A percentile compares a stretch with the other conserved stretches of the same genome.
Conservation (phyloP, 2,888 invertebrate species). For the Callyntrura guangdongensis region DNA sequence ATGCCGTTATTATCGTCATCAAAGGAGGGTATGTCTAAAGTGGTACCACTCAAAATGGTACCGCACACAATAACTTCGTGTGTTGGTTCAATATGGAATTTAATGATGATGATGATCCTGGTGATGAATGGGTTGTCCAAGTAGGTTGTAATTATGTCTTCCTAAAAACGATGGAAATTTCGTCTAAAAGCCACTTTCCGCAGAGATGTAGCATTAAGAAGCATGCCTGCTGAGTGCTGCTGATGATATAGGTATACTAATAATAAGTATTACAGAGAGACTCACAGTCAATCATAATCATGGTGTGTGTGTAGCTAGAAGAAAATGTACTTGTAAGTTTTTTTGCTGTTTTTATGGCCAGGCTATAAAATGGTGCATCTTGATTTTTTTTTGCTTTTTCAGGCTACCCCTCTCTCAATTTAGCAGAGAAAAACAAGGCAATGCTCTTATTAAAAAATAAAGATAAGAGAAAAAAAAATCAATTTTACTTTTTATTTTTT, state of each 20-base stretch:
- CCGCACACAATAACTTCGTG: background rate
- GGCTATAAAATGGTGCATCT: conserved; percentile 50
- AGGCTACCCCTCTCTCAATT: conserved; percentile 14
- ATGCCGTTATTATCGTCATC: background rate
- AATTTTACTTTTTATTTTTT: conserved; percentile 61
- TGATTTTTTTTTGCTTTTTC: conserved; percentile 22
- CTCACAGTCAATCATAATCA: too few relatives aligned
- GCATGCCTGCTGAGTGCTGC: too few relatives aligned
- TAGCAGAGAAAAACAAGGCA: background rate
- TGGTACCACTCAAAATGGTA: background rate
- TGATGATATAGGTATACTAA: too few relatives aligned
- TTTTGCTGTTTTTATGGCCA: conserved; percentile 27
- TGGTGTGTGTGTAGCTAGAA: too few relatives aligned
- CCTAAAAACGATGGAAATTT: conserved; percentile 26
- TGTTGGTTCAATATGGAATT: conserved; percentile 39
- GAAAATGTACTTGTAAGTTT: too few relatives aligned
- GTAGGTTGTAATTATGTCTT: conserved; percentile 17
- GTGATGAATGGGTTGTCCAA: conserved; percentile 44
- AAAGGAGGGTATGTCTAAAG: too few relatives aligned
- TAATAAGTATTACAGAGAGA: background rate
- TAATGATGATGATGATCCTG: conserved; percentile 6
- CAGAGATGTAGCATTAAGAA: background rate
- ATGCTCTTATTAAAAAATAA: conserved; percentile 13
- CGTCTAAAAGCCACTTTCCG: conserved; percentile 19
- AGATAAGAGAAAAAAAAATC: conserved; percentile 38